Base-by-base conservation (phyloP, 2,113 vertebrate species). In the Alethe castanea region DNA sequence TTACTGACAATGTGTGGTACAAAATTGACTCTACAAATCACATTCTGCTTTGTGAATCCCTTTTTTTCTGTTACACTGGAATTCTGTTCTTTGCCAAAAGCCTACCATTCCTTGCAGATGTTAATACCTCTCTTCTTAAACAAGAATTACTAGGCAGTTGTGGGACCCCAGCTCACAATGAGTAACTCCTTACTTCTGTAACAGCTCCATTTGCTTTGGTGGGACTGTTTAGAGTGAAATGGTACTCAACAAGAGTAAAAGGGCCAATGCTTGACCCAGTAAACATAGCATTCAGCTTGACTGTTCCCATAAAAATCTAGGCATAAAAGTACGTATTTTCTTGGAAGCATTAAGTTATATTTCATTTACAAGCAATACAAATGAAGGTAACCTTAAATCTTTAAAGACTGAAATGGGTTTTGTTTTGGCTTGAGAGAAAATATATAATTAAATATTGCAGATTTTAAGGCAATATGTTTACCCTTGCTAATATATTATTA, bases 361-460 rank as follows among this genome's bases (percentile, higher is more conserved):
- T 93, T 91, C 72, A 59, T 86, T 94, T 87, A 67, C 76, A 94
- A 93, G 44, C 36, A 95, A 84, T 81, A 92, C n/a, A 94, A 95
- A 96, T 92, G 88, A 94, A 56, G 40, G 20, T 52, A 90, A 72
- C 15, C 15, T 52, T 73, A 72, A 35, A 18, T 81, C 59, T 66
- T 73, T 17, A 66, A 73, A 88, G 31, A 73, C 59, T 95, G 73
- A 91, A 60, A 54, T 31, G 81, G n/a, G 44, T 96, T 95, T 96
- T 35, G 67, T 94, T 97, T 94, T 85, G 60, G 48, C 88, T 44
- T 81, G 61, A 70, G 52, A 93, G 70, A 90, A 94, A 96, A 88
- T 44, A 91, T 44, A 87, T 70, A 93, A 94, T 81, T 86, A 95
- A 96, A 91, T 86, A 89, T 38, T n/a, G 3, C 9, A 90, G 59